phyloP scores from a whole-genome alignment of 2,797 vertebrate genomes.

The Loris lydekkerianus region DNA sequence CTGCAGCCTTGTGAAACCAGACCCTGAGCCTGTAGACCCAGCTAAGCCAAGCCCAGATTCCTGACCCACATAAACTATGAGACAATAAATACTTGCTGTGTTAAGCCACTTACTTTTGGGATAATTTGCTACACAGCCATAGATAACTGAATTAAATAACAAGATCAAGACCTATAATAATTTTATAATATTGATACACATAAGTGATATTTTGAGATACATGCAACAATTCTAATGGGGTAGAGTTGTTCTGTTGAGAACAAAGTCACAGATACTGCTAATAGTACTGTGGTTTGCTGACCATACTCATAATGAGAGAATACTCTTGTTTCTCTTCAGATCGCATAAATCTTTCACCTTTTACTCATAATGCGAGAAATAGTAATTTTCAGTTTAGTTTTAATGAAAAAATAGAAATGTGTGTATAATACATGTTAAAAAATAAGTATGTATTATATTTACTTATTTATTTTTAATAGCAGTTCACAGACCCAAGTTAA shows the following conservation, averaged over 20 bases:
- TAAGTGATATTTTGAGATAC: not conserved
- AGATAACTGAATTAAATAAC: not conserved
- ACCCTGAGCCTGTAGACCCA: not conserved
- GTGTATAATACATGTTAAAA: not conserved
- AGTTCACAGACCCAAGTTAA: not conserved
- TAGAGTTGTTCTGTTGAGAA: not conserved
- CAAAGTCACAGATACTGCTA: not conserved
- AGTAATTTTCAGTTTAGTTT: not conserved
- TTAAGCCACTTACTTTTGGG: not conserved
- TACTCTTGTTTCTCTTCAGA: too few relatives aligned
- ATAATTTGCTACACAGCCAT: not conserved
- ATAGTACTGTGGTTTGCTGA: not conserved
- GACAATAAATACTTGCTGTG: constrained; percentile 4
- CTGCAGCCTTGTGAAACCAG: not conserved
- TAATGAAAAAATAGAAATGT: constrained; percentile 8
- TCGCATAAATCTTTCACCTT: too few relatives aligned
- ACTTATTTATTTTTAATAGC: not conserved
- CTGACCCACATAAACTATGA: not conserved
- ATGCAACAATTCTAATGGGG: not conserved
- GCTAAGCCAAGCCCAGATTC: not conserved
- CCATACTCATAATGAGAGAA: not conserved
- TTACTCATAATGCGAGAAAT: constrained; percentile 19
- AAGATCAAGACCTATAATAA: not conserved
- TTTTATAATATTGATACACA: not conserved
- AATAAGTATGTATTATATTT: not conserved